Evolutionary conservation across 2,113 vertebrate species (phyloP).

Genomic region (Prochilodus magdalenae): DNA sequence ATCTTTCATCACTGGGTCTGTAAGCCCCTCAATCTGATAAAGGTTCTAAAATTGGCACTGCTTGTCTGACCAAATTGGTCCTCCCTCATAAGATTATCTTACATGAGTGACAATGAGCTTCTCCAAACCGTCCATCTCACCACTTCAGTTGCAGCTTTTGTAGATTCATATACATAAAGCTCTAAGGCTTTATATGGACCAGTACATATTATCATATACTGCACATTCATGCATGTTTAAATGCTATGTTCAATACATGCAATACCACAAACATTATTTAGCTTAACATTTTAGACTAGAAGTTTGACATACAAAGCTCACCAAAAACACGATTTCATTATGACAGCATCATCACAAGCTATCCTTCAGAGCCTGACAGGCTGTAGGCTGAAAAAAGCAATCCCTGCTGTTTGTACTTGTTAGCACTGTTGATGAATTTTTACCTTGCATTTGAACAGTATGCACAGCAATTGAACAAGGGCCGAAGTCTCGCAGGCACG

Average conservation of each 20-base stretch:
- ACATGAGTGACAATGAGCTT: background rate
- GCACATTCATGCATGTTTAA: too few species aligned
- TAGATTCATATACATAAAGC: background rate
- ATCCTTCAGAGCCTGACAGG: too few species aligned
- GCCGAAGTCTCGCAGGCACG: slow-evolving; percentile 12
- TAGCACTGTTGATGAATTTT: background rate
- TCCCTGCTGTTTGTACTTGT: background rate
- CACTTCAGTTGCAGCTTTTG: background rate
- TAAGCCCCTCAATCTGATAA: slow-evolving; percentile 44
- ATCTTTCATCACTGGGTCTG: slow-evolving; percentile 52
- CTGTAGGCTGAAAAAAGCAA: background rate
- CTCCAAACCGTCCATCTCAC: background rate
- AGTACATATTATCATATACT: too few species aligned
- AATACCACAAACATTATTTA: too few species aligned
- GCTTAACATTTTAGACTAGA: too few species aligned
- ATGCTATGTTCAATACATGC: too few species aligned
- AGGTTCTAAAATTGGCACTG: slow-evolving; percentile 35
- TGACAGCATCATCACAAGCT: background rate
- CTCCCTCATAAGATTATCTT: slow-evolving; percentile 1
- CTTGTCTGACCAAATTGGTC: slow-evolving; percentile 11
- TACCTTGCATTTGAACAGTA: background rate
- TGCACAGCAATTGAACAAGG: background rate
- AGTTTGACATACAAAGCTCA: background rate
- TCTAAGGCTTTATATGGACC: background rate
- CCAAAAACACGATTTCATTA: background rate